Evolutionary conservation across 2,797 vertebrate species (phyloP).

Genomic region (Cynopterus sphinx): DNA sequence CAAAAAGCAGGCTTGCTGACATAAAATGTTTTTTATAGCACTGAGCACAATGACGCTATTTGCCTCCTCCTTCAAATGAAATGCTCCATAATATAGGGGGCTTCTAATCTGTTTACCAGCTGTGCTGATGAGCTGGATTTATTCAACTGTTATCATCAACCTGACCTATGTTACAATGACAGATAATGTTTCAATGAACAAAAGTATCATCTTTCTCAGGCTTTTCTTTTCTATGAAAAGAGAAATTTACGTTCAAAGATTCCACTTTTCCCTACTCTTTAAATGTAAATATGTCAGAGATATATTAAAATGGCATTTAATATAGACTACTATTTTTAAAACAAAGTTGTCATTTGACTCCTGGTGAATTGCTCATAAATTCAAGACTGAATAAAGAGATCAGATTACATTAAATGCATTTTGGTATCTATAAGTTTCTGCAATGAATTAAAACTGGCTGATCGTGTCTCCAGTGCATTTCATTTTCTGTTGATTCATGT

Average conservation of each 20-base stretch:
- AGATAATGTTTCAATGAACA: constrained; percentile 69
- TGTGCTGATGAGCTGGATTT: constrained; percentile 68
- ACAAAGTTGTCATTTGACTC: constrained; percentile 89
- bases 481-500: constrained; percentile 95
- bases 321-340: constrained; percentile 89
- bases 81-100: constrained; percentile 39
- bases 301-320: constrained; percentile 80
- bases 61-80: constrained; percentile 63
- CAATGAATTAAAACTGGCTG: constrained; percentile 97
- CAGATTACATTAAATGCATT: constrained; percentile 96
- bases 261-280: constrained; percentile 77
- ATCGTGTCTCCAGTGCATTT: constrained; percentile 95
- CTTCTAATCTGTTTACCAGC: constrained; percentile 72
- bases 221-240: constrained; percentile 74
- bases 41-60: not conserved
- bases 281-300: constrained; percentile 85
- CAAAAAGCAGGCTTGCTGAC: not conserved
- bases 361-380: constrained; percentile 91
- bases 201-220: constrained; percentile 71
- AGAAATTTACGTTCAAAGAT: constrained; percentile 82
- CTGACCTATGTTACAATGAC: constrained; percentile 70
- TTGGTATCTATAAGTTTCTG: constrained; percentile 91
- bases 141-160: constrained; percentile 74
- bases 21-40: constrained; percentile 50
- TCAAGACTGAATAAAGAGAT: constrained; percentile 92